phyloP scores from a whole-genome alignment of 2,888 invertebrate species.

The Peribatodes rhomboidaria region DNA sequence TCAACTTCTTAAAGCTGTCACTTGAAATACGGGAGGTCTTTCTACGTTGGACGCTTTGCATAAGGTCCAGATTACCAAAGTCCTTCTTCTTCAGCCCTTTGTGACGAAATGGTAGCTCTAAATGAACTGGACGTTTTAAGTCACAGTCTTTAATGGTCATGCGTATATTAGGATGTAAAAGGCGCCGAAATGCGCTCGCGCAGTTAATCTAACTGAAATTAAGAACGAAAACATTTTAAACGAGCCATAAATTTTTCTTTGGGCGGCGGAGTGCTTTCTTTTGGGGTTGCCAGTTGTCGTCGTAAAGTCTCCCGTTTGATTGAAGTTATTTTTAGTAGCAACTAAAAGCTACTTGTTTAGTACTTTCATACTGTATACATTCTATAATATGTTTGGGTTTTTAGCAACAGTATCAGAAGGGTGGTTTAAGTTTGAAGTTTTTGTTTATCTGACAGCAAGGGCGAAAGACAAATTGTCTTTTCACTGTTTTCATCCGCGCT shows the following conservation, averaged over 20 bases:
- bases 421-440: no score
- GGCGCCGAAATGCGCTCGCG: conserved; percentile 73
- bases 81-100: conserved; percentile 15
- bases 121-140: conserved; percentile 63
- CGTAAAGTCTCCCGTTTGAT: conserved; percentile 36
- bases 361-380: neutral
- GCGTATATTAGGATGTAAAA: conserved; percentile 76
- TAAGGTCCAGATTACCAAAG: conserved; percentile 30
- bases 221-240: conserved; percentile 83
- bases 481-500: no score
- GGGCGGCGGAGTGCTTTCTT: conserved; percentile 64
- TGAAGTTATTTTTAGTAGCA: conserved; percentile 1
- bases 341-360: neutral
- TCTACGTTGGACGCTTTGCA: conserved; percentile 28
- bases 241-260: conserved; percentile 72
- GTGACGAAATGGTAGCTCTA: conserved; percentile 42
- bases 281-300: conserved; percentile 65
- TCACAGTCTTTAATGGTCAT: conserved; percentile 65
- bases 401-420: no score
- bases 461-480: no score
- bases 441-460: no score
- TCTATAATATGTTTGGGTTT: no score
- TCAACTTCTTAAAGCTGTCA: neutral
- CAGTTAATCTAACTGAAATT: conserved; percentile 81
- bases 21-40: conserved; percentile 7